A percentile compares a stretch with the other conserved stretches of the same genome.
Evolutionary conservation across 2,797 vertebrate genomes (phyloP).

Genomic region (Buceros bicornis): DNA sequence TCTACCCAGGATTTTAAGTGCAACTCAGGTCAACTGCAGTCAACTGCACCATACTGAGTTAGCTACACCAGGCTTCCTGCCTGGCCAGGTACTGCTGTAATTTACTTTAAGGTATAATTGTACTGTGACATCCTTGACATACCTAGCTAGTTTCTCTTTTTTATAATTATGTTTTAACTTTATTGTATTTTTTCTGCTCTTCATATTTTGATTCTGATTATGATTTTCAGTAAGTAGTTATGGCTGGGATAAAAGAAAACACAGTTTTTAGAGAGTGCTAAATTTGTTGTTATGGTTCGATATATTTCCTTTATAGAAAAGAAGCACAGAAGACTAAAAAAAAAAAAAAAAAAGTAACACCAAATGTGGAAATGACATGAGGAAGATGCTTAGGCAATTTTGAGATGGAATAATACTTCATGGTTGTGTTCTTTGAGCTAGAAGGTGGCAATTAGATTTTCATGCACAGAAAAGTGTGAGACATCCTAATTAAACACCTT

Average conservation of each 20-base stretch:
- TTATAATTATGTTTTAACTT: neutral
- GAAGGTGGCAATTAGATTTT: slow-evolving; percentile 81
- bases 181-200: neutral
- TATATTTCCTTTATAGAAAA: neutral
- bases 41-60: neutral
- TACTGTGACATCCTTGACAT: neutral
- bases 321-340: neutral
- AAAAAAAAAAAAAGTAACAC: neutral
- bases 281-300: neutral
- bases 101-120: neutral
- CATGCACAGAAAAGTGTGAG: slow-evolving; percentile 74
- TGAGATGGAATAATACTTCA: slow-evolving; percentile 62
- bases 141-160: neutral
- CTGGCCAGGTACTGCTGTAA: neutral
- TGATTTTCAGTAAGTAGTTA: neutral
- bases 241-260: neutral
- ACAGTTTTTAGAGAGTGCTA: neutral
- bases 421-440: slow-evolving; percentile 74
- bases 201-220: neutral
- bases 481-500: slow-evolving; percentile 87
- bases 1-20: neutral
- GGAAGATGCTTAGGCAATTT: slow-evolving; percentile 27
- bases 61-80: neutral
- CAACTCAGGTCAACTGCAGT: neutral
- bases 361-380: slow-evolving; percentile 22